Conservation (phyloP, 2,888 invertebrate genomes). For the Rapana venosa region DNA sequence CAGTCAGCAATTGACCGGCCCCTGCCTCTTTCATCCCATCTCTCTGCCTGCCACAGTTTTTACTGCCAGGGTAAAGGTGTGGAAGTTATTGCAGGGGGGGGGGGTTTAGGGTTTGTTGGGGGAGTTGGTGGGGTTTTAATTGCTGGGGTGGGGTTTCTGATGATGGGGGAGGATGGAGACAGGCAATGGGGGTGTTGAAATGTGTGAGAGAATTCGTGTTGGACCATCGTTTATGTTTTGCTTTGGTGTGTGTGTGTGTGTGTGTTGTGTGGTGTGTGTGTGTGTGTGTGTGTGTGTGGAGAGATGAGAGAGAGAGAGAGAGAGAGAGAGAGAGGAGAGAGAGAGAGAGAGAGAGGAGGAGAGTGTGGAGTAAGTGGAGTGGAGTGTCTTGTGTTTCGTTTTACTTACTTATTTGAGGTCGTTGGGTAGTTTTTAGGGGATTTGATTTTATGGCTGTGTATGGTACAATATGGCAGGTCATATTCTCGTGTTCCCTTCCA, state of each 20-base stretch:
- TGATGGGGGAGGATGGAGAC: too few relatives aligned
- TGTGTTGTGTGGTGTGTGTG: conserved; percentile 23
- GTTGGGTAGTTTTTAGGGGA: too few relatives aligned
- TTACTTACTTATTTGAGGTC: not conserved
- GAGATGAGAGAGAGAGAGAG: not conserved
- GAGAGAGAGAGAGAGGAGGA: too few relatives aligned
- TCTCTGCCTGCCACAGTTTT: not conserved
- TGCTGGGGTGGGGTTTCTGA: not conserved
- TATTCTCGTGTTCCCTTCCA: too few relatives aligned
- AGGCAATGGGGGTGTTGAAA: too few relatives aligned
- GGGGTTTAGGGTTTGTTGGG: not conserved
- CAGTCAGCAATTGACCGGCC: not conserved
- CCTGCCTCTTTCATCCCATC: not conserved
- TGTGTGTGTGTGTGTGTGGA: not conserved
- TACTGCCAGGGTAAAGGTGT: not conserved
- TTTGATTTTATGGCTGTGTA: too few relatives aligned
- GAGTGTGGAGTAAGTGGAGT: not conserved
- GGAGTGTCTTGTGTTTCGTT: not conserved
- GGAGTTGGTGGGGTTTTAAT: not conserved
- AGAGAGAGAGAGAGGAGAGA: not conserved
- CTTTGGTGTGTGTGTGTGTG: not conserved
- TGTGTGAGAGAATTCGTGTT: too few relatives aligned
- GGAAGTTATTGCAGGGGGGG: not conserved
- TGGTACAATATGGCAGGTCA: too few relatives aligned
- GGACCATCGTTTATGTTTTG: too few relatives aligned